Conservation (phyloP, 2,888 invertebrate genomes). For the Brachypterus glaber region DNA sequence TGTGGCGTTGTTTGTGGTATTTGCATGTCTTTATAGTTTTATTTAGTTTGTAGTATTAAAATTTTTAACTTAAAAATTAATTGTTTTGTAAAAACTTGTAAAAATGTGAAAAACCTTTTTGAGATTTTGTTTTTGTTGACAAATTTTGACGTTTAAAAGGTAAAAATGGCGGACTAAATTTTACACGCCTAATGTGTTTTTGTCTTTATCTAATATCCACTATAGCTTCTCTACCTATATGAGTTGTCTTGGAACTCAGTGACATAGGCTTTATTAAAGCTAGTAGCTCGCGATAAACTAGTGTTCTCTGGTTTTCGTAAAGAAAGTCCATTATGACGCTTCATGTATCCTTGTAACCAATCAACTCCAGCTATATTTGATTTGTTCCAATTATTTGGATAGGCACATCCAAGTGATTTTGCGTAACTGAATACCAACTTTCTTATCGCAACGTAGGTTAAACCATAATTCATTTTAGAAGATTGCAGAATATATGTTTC, state of each 20-base stretch:
- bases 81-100: too few relatives aligned
- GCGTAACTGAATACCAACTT: conserved; percentile 3
- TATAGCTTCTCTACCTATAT: too few relatives aligned
- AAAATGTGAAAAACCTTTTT: too few relatives aligned
- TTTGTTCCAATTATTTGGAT: conserved; percentile 2
- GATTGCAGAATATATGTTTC: conserved; percentile 7
- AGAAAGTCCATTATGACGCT: conserved; percentile 8
- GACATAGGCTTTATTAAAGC: conserved; percentile 1
- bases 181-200: too few relatives aligned
- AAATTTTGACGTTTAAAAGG: too few relatives aligned
- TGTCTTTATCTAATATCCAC: too few relatives aligned
- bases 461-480: conserved; percentile 9
- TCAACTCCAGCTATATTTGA: conserved; percentile 5
- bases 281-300: conserved; percentile 5
- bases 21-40: too few relatives aligned
- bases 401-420: neutral
- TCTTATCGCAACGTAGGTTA: conserved; percentile 5
- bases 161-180: too few relatives aligned
- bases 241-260: conserved; percentile 13
- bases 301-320: conserved; percentile 6
- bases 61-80: too few relatives aligned
- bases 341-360: conserved; percentile 8
- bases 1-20: too few relatives aligned
- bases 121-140: too few relatives aligned
- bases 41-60: too few relatives aligned